Evolutionary conservation across 2,888 invertebrate genomes (phyloP).

Genomic region (Patella ulyssiponensis): DNA sequence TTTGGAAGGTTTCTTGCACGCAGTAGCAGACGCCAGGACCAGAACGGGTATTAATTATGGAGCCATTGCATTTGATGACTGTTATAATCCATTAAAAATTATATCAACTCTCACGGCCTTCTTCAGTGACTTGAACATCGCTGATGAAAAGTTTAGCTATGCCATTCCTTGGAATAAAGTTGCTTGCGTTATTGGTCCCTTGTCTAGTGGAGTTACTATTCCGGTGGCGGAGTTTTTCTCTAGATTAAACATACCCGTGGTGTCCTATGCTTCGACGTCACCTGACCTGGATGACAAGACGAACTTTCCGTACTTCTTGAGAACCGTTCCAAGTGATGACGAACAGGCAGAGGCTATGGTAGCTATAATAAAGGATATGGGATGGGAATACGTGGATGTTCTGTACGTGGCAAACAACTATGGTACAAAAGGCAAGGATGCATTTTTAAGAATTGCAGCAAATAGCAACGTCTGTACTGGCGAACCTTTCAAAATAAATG

Average conservation of each 20-base stretch:
- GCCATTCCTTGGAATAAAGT: conserved; percentile 49
- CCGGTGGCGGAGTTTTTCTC: conserved; percentile 51
- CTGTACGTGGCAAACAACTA: conserved; percentile 63
- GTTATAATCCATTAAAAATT: conserved; percentile 54
- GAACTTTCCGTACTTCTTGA: conserved; percentile 61
- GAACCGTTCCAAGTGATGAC: conserved; percentile 65
- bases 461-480: conserved; percentile 57
- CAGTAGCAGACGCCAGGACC: conserved; percentile 40
- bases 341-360: conserved; percentile 60
- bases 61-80: conserved; percentile 63
- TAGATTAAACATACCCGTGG: conserved; percentile 53
- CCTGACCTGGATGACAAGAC: conserved; percentile 58
- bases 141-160: conserved; percentile 39
- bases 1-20: conserved; percentile 57
- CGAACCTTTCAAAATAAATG: conserved; percentile 45
- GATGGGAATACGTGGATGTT: conserved; percentile 61
- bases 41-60: conserved; percentile 54
- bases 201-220: conserved; percentile 67
- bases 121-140: conserved; percentile 32
- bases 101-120: conserved; percentile 37
- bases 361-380: conserved; percentile 50
- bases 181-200: conserved; percentile 75
- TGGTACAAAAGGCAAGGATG: conserved; percentile 57
- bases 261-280: conserved; percentile 61
- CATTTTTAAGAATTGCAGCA: conserved; percentile 48